A percentile compares a stretch with the other conserved stretches of the same genome.
Conservation (phyloP, 1,140 invertebrate genomes). For the Aleiodes sp. region DNA sequence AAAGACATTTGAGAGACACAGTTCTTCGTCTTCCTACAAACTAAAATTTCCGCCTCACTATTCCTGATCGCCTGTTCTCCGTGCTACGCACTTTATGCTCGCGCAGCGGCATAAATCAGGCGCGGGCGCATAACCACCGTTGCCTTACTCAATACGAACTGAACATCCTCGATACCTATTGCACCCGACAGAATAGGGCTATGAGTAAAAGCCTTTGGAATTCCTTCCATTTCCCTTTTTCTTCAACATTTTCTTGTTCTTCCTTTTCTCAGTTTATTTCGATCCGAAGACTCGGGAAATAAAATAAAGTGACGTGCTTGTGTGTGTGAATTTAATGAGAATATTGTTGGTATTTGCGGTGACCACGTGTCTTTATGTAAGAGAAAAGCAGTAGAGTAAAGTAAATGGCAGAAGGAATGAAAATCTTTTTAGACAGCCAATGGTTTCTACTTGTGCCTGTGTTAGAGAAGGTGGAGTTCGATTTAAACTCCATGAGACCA, state of each 20-base stretch:
- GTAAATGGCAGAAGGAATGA: constrained; percentile 14
- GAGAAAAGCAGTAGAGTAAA: too few relatives aligned
- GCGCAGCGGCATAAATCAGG: constrained; percentile 50
- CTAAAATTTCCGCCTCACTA: not conserved
- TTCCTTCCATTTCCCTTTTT: not conserved
- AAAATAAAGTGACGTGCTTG: constrained; percentile 19
- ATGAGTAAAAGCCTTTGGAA: not conserved
- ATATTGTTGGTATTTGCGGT: not conserved
- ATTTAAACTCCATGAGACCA: not conserved
- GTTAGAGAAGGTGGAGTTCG: constrained; percentile 20
- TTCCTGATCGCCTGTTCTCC: constrained; percentile 36
- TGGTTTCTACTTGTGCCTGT: too few relatives aligned
- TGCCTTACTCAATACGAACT: constrained; percentile 7
- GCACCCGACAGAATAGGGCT: not conserved
- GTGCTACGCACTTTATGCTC: constrained; percentile 51
- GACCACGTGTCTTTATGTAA: not conserved
- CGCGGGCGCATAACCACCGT: constrained; percentile 40
- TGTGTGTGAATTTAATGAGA: constrained; percentile 5
- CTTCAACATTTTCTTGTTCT: not conserved
- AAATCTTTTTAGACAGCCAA: constrained; percentile 32
- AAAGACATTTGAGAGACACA: constrained; percentile 6
- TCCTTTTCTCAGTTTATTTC: not conserved
- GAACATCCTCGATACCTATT: constrained; percentile 30
- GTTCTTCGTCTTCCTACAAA: constrained; percentile 1
- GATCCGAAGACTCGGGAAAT: not conserved